Base-by-base conservation (phyloP, 2,797 vertebrate species). In the Sebastes steindachneri region DNA sequence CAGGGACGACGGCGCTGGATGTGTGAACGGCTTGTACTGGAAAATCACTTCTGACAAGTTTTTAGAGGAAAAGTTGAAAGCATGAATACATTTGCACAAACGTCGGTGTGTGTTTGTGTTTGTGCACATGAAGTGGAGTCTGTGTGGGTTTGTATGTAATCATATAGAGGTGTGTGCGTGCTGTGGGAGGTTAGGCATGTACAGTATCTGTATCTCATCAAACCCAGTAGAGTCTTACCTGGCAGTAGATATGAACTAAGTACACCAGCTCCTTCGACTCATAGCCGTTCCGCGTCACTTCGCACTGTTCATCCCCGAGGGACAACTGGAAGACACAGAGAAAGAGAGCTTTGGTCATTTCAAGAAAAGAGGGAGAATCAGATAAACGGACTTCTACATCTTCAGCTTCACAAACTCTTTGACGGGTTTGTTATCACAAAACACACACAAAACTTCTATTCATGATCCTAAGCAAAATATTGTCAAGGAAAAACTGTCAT, bases 221-320 rank as follows among this genome's bases (percentile, higher is more conserved):
- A 25, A 19, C 33, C 17, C 57, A 57, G 64, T 9, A 9, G 19
- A 25, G 21, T 45, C 89, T 95, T 96, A 99, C 98, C 98, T 99
- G 98, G 94, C 98, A 99, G 82, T 96, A 97, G 90, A 99, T 97
- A 86, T 99, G 97, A 53, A 99, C 97, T 80, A 99, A 96, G 94
- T 99, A 99, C 89, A 99, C 98, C 90, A 98, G 96, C 62, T 99
- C 98, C 94, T 97, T 99, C 12, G 97, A 97, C 73, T 99, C 98
- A 58, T 96, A 97, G 94, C 98, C 97, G 79, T 99, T 99, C 75
- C 97, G 96, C 0, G 95, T 97, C 81, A 97, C 93, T 93, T 99
- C 98, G 69, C 95, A 97, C 93, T 99, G 98, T 82, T 99, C 98
- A 85, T 99, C 98, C 2, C 97, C 97, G 15, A 99, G 97, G 28